Evolutionary conservation across 2,888 invertebrate species (phyloP).

Genomic region (Slavum lentiscoides): DNA sequence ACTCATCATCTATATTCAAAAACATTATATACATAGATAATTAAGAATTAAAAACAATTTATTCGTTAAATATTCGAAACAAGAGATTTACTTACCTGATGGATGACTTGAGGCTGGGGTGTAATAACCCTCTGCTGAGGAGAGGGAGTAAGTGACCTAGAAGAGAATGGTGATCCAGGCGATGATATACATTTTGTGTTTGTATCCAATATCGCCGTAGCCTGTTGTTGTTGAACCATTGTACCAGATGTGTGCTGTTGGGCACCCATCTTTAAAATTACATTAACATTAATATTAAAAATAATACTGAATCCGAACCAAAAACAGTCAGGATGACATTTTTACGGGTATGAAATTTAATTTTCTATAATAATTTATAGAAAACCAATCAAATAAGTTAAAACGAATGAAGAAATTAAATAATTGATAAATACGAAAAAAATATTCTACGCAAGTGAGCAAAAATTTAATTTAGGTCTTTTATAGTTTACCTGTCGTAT

Average conservation of each 20-base stretch:
- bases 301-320: constrained; percentile 34
- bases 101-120: constrained; percentile 56
- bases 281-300: neutral
- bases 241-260: constrained; percentile 53
- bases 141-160: constrained; percentile 57
- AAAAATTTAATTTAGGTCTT: constrained; percentile 2
- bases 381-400: neutral
- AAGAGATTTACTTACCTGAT: constrained; percentile 51
- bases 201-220: constrained; percentile 50
- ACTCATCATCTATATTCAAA: constrained; percentile 55
- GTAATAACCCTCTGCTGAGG: constrained; percentile 57
- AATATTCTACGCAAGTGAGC: neutral
- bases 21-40: neutral
- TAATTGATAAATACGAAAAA: neutral
- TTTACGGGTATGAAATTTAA: neutral
- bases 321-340: neutral
- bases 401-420: neutral
- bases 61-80: neutral
- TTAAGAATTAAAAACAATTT: neutral
- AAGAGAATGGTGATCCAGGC: constrained; percentile 57
- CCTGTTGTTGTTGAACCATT: constrained; percentile 54
- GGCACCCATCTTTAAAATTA: constrained; percentile 47
- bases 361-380: neutral
- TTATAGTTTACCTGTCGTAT: constrained; percentile 57
- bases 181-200: constrained; percentile 55